Percentiles rank a stretch among this genome's conserved stretches.
Evolutionary conservation across 2,113 vertebrate genomes (phyloP).

Genomic region (Cheirogaleus medius): DNA sequence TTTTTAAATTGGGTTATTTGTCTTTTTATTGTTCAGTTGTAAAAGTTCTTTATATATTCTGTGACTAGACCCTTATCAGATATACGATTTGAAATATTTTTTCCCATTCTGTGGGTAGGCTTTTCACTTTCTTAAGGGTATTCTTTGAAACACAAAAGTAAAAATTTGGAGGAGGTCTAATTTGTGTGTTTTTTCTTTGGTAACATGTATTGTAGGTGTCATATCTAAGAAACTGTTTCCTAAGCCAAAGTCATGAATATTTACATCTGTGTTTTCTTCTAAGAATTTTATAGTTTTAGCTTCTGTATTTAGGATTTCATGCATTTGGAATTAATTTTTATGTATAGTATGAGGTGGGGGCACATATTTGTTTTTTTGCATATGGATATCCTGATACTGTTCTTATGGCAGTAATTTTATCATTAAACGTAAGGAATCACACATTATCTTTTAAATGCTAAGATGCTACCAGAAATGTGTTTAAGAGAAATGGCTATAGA

Average conservation of each 20-base stretch:
- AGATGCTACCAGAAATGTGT: neutral
- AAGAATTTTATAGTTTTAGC: no score
- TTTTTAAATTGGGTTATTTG: no score
- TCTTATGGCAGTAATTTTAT: neutral
- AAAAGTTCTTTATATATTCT: neutral
- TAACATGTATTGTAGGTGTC: neutral
- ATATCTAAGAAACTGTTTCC: no score
- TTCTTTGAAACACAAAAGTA: neutral
- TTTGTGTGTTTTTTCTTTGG: neutral
- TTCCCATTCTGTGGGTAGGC: neutral
- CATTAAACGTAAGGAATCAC: neutral
- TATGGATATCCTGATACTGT: neutral
- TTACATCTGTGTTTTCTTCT: no score
- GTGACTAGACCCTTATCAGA: neutral
- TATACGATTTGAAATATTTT: neutral
- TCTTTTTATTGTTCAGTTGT: no score
- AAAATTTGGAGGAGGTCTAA: neutral
- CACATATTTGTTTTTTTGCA: neutral
- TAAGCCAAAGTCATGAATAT: no score
- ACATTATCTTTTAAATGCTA: conserved; percentile 15
- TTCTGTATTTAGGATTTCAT: no score
- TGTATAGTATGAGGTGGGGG: neutral
- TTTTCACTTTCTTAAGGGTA: neutral
- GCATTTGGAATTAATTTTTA: no score
- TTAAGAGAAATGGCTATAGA: neutral